phyloP scores from a whole-genome alignment of 2,888 invertebrate genomes.

The Thereva nobilitata region DNA sequence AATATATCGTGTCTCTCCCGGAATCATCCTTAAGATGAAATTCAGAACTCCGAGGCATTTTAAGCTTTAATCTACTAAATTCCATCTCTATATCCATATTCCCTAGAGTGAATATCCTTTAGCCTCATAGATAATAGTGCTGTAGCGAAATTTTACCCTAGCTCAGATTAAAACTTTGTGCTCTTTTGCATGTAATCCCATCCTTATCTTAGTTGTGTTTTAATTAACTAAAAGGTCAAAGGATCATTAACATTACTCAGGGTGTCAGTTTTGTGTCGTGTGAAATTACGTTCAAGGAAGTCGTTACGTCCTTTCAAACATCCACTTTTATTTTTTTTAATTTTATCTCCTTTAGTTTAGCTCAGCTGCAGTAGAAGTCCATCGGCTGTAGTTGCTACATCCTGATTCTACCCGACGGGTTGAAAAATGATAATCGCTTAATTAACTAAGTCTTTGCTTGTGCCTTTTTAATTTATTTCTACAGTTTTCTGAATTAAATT shows the following conservation, averaged over 20 bases:
- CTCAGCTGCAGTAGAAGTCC: slow-evolving; percentile 1
- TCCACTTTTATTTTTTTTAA: slow-evolving; percentile 10
- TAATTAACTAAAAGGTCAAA: slow-evolving; percentile 42
- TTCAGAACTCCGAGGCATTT: no score
- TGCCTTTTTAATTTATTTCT: slow-evolving; percentile 33
- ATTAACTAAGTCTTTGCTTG: slow-evolving; percentile 30
- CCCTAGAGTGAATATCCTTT: no score
- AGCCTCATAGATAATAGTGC: no score
- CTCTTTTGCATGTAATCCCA: slow-evolving; percentile 18
- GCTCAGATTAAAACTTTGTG: slow-evolving; percentile 29
- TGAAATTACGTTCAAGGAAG: slow-evolving; percentile 41
- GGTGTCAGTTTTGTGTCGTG: slow-evolving; percentile 42
- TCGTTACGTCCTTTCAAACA: slow-evolving; percentile 38
- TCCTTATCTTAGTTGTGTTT: slow-evolving; percentile 36
- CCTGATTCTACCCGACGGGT: slow-evolving; percentile 23
- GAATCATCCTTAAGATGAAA: no score
- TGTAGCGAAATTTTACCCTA: neutral
- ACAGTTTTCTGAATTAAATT: slow-evolving; percentile 10
- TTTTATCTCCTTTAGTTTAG: neutral
- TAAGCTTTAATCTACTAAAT: no score
- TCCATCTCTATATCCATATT: no score
- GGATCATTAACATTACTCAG: slow-evolving; percentile 42
- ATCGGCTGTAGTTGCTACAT: slow-evolving; percentile 1
- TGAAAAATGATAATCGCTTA: slow-evolving; percentile 41
- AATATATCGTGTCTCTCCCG: no score